Base-by-base conservation (phyloP, 1,140 invertebrate genomes). In the Cotesia glomerata region DNA sequence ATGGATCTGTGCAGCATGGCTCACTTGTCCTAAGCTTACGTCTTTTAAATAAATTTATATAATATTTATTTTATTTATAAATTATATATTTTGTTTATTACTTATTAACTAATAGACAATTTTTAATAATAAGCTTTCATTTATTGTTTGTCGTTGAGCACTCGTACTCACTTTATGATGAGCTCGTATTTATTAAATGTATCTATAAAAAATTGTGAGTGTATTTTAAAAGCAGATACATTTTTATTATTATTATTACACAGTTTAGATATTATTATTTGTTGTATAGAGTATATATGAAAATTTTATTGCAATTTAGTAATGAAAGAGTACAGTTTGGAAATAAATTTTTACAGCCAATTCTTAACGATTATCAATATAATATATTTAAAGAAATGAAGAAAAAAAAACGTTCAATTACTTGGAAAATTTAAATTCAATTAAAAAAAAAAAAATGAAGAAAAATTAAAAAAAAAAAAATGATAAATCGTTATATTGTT, bases 401-500 rank as follows among this genome's bases (percentile, higher is more conserved):
- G 7, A 45, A 35, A 64, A 64, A 26, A 26, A 26, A 26, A 26
- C 26, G 62, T 45, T 63, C 35, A 63, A 63, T 63, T 36, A 63
- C n/a, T 39, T 63, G 61, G 34, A 64, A 64, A 62, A 59, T 11
- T 66, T 51, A 34, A 56, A 45, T 59, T 69, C 58, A 70, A 54
- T 54, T 64, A 8, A 64, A 64, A 39, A 54, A 45, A 45, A 51
- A 51, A 14, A 36, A 52, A 64, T 36, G 26, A 26, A 26, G 26
- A 26, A 26, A 26, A 26, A 26, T 26, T 26, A 26, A 26, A 26
- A 26, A 26, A n/a, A 63, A 62, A 64, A 63, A 63, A 64, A 39
- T 52, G 32, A 32, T 34, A 66, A 72, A 72, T 72, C 45, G 70
- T 72, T 72, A 72, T 71, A 72, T 72, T 72, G 70, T 72, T 71